Base-by-base conservation (phyloP, 2,113 vertebrate species). In the Pterocles burchelli region DNA sequence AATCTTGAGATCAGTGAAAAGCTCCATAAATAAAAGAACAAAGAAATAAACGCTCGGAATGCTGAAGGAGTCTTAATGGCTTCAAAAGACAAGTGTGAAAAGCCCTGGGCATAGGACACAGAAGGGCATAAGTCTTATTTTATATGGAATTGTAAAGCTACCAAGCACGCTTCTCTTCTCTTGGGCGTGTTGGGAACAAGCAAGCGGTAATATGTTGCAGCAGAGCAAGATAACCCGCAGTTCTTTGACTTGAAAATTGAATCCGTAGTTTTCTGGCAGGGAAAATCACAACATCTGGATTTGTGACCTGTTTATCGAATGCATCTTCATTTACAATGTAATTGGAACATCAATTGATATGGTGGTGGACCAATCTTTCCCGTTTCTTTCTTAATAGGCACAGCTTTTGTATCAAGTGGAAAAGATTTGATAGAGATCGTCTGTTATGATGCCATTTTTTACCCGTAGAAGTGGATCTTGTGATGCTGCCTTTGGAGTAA, bases 331-430 rank as follows among this genome's bases (percentile, higher is more conserved):
- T 80, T 38, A 6, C 80, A 22, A 0, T 11, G 22, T 16, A 36
- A 81, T 7, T 59, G 77, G 61, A 43, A 7, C 80, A n/a, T 45
- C 61, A 2, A 2, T 94, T 92, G 26, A 4, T 2, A 0, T 11
- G 48, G 55, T 29, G 43, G 1, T n/a, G 48, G 70, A 61, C 84
- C 87, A 38, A 46, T 17, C 71, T 91, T 7, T 65, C 66, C 91
- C 52, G 2, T 91, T 95, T 91, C 84, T 95, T 41, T 91, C 80
- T 54, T 52, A 48, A 77, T 87, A 87, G 91, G 94, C 91, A 51
- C 93, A 81, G 67, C 93, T 90, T 90, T 96, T 89, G 34, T 46
- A 52, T 74, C 65, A 7, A 89, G 80, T 84, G 91, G 95, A 82
- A 95, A 92, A 75, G 65, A 74, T 68, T 67, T 85, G 65, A 4